Evolutionary conservation across 1,140 invertebrate species (phyloP), one percentile per base, ranked within the genome.

Genomic region (Aphaenogaster rudis): DNA sequence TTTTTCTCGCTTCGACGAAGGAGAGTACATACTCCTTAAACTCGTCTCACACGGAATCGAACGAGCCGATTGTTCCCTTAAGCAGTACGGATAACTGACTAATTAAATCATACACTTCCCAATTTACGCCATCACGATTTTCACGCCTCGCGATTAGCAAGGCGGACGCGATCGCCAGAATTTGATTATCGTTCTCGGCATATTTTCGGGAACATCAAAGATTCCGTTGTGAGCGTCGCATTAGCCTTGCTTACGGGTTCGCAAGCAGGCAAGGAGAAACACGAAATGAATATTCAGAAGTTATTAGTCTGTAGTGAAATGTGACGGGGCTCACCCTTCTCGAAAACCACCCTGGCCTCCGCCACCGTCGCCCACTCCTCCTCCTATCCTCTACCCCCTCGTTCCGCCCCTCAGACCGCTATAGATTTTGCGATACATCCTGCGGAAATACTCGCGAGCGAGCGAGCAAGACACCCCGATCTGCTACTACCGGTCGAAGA

Each of bases 281-380:
- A 94, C 93, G 94, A 95, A 95, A 95, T 95, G 95, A 95, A 95
- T 95, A 95, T 95, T 95, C 95, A 95, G 94, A 95, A 95, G 95
- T 95, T 95, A 95, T 95, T 95, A 95, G 95, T 95, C 95, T 95
- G 94, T 94, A 95, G 94, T 95, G 94, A 95, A 95, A 95, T 95
- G 94, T 95, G 95, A 95, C 95, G 94, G 94, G 92, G 94, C 92
- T 95, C 94, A 93, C 93, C 94, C 93, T 94, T 94, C 94, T 94
- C 92, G 90, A 93, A 91, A 94, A 92, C 90, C 93, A 86, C 89
- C 93, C 92, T 92, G 90, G 87, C 90, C 86, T 87, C 88, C 88
- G 89, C 90, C 90, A 92, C 91, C 80, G 91, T 92, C 88, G 92
- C 85, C 88, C 86, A 90, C 84, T 81, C 88, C 63, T 86, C 88